phyloP scores from a whole-genome alignment of 2,888 invertebrate genomes.

The Scaeva pyrastri region DNA sequence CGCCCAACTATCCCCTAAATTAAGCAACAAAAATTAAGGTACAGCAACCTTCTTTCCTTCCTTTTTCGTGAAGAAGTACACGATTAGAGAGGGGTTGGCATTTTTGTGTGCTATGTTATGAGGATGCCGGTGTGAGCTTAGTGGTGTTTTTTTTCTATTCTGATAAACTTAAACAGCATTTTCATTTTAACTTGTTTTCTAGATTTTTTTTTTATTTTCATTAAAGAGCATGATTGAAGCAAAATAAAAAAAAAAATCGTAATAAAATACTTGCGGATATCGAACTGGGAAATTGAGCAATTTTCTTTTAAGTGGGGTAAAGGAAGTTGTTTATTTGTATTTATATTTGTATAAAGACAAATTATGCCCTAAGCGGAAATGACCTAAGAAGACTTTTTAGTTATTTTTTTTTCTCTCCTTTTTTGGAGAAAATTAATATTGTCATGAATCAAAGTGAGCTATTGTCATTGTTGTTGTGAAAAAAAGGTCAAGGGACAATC shows the following conservation, averaged over 20 bases:
- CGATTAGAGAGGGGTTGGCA: conserved; percentile 7
- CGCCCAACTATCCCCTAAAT: neutral
- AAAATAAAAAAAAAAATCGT: conserved; percentile 38
- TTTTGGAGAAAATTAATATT: conserved; percentile 2
- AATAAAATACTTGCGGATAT: conserved; percentile 63
- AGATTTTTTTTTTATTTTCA: conserved; percentile 8
- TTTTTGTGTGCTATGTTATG: conserved; percentile 46
- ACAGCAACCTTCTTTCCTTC: conserved; percentile 23
- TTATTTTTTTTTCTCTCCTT: neutral
- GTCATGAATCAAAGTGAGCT: conserved; percentile 2
- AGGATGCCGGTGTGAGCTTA: conserved; percentile 54
- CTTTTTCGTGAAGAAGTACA: neutral
- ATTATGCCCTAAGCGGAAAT: conserved; percentile 18
- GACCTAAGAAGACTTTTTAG: conserved; percentile 19
- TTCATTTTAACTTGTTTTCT: conserved; percentile 36
- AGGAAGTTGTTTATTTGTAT: conserved; percentile 55
- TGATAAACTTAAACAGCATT: conserved; percentile 47
- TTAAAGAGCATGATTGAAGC: conserved; percentile 43
- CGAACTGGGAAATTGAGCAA: conserved; percentile 66
- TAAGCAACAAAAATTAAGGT: conserved; percentile 40
- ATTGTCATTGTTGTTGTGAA: neutral
- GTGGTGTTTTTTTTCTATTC: conserved; percentile 59
- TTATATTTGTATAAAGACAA: conserved; percentile 21
- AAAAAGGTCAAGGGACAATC: neutral
- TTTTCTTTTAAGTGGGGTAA: conserved; percentile 49